A percentile compares a stretch with the other conserved stretches of the same genome.
Conservation (phyloP, 2,113 vertebrate species). For the Carollia perspicillata region DNA sequence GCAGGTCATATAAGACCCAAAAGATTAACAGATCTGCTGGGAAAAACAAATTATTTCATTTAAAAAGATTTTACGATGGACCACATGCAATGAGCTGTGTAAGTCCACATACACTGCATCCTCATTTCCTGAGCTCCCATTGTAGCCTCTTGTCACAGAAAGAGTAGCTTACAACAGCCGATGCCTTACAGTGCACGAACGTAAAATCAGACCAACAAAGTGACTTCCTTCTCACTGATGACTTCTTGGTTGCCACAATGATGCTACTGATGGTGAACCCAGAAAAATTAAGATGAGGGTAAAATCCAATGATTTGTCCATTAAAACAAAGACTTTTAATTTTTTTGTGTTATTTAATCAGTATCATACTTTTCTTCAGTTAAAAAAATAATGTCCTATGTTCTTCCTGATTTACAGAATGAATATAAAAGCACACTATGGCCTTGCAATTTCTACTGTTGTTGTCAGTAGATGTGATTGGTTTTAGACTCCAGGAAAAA, state of each 20-base stretch:
- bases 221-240: not conserved
- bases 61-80: not conserved
- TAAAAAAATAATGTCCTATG: not conserved
- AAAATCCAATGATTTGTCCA: not conserved
- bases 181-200: not conserved
- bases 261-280: not conserved
- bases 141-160: not conserved
- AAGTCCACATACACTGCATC: not conserved
- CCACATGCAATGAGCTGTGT: not conserved
- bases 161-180: not conserved
- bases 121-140: not conserved
- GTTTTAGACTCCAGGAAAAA: not conserved
- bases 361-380: not conserved
- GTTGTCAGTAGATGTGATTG: not conserved
- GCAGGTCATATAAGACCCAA: not conserved
- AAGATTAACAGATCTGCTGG: not conserved
- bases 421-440: not conserved
- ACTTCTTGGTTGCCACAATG: not conserved
- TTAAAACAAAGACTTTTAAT: not conserved
- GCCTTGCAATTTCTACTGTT: not conserved
- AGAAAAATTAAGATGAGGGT: not conserved
- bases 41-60: not conserved
- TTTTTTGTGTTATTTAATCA: not conserved
- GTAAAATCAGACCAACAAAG: not conserved
- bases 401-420: not conserved